These are phyloP conservation scores for Anguilla marmorata DNA, from an alignment of 2,797 vertebrate genomes.

Conservation along the genomic window DNA sequence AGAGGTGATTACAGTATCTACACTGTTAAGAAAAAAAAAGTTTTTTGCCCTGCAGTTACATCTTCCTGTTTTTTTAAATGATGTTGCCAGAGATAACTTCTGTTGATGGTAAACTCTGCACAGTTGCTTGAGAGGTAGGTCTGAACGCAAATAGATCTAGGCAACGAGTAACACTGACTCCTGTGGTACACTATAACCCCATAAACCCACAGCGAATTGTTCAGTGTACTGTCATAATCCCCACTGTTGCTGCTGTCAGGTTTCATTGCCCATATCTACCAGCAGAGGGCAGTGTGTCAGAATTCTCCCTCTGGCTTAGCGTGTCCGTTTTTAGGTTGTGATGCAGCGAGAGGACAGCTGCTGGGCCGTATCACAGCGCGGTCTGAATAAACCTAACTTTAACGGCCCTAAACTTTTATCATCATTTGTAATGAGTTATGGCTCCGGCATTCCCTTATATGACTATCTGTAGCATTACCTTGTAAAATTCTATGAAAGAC, in stretches of 20 bases:
- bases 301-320: constrained; percentile 50
- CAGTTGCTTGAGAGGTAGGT: neutral
- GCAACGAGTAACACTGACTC: neutral
- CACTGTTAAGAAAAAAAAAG: neutral
- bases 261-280: constrained; percentile 26
- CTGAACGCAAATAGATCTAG: neutral
- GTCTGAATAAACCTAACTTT: constrained; percentile 23
- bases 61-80: neutral
- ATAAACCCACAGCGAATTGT: neutral
- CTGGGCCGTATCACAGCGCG: constrained; percentile 36
- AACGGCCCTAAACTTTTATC: constrained; percentile 27
- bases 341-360: constrained; percentile 48
- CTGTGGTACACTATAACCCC: constrained; percentile 6
- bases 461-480: neutral
- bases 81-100: neutral
- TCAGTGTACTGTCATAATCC: constrained; percentile 16
- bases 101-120: neutral
- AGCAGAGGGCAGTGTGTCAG: constrained; percentile 25
- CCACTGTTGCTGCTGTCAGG: neutral
- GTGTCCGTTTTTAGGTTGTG: constrained; percentile 54
- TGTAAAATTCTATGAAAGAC: neutral
- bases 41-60: neutral
- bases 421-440: constrained; percentile 26
- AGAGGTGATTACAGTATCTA: neutral
- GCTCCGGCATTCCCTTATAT: no score